Conservation (phyloP, 2,797 vertebrate species). For the Eulemur mongoz region DNA sequence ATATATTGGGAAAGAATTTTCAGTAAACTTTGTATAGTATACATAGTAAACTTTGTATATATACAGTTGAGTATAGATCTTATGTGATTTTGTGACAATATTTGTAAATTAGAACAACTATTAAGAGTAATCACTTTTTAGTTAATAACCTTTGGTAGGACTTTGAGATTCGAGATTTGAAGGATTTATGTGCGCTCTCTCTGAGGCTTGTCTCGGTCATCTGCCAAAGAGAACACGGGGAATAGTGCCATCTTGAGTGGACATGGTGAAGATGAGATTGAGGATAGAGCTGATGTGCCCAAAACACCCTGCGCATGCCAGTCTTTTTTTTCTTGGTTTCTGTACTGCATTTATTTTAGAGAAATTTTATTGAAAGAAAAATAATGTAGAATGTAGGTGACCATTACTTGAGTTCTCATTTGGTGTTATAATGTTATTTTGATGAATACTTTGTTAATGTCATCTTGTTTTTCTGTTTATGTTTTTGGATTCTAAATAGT, state of each 20-base stretch:
- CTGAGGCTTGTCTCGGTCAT: background rate
- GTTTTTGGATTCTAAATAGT: constrained; percentile 20
- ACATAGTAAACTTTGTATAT: background rate
- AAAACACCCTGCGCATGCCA: no score
- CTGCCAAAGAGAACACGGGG: background rate
- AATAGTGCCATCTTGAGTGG: fast-evolving
- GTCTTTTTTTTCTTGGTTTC: background rate
- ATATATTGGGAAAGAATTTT: background rate
- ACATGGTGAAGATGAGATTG: background rate
- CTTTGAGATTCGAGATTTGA: background rate
- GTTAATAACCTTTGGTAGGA: background rate
- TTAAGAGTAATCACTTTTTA: background rate
- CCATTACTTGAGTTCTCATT: background rate
- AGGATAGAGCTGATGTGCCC: background rate
- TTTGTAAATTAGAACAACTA: background rate
- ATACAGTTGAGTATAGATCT: background rate
- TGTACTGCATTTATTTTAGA: background rate
- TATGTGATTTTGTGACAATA: background rate
- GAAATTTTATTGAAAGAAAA: background rate
- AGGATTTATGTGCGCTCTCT: background rate
- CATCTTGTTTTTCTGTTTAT: constrained; percentile 27
- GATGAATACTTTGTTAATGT: background rate
- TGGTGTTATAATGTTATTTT: background rate
- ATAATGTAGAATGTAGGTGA: background rate
- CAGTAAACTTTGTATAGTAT: background rate